phyloP scores from a whole-genome alignment of 2,113 vertebrate species.

The Quiscalus mexicanus region DNA sequence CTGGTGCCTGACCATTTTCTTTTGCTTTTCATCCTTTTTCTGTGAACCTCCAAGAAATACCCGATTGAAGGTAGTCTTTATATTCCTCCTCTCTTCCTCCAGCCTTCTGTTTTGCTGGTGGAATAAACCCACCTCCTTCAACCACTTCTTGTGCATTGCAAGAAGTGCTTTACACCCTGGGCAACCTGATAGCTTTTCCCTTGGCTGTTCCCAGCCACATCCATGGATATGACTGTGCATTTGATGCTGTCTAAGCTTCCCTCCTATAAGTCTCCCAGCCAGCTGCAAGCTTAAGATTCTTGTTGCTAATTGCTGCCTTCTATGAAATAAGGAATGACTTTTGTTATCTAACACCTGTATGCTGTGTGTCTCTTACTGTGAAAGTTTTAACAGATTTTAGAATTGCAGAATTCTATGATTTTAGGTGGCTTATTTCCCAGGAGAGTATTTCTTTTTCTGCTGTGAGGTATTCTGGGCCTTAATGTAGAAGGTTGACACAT shows the following conservation, averaged over 20 bases:
- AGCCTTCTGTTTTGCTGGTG: not conserved
- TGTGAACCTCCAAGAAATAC: not conserved
- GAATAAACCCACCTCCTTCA: not conserved
- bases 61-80: not conserved
- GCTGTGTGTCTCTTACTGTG: not conserved
- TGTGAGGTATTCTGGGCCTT: not conserved
- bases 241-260: not conserved
- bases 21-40: not conserved
- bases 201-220: not conserved
- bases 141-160: rapidly evolving
- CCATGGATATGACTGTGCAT: not conserved
- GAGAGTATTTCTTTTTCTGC: not conserved
- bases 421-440: not conserved
- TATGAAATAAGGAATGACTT: not conserved
- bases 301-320: not conserved
- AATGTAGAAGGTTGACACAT: not conserved
- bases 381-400: not conserved
- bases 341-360: not conserved
- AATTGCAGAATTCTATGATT: not conserved
- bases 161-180: not conserved
- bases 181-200: not conserved
- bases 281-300: not conserved
- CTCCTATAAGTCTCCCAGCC: rapidly evolving
- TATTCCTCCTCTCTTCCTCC: not conserved
- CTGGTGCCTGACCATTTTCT: not conserved